phyloP scores from a whole-genome alignment of 1,140 invertebrate genomes.

The Mercenaria mercenaria region DNA sequence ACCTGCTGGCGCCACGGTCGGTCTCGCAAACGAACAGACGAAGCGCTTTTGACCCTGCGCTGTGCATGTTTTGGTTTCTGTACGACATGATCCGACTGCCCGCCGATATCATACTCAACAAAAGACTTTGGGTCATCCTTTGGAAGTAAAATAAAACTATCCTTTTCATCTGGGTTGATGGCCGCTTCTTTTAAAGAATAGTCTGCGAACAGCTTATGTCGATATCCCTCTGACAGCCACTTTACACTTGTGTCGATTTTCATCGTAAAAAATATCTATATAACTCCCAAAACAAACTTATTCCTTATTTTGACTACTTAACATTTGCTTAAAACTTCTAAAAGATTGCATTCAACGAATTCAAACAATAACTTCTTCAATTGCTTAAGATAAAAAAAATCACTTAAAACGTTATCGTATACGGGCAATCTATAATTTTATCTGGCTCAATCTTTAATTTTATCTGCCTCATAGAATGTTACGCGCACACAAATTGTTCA shows the following conservation, averaged over 20 bases:
- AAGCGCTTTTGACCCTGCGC: conserved; percentile 64
- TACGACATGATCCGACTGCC: conserved; percentile 36
- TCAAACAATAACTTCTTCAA: background rate
- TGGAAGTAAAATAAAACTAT: conserved; percentile 67
- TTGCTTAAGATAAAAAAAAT: background rate
- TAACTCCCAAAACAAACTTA: background rate
- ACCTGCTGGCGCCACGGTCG: conserved; percentile 37
- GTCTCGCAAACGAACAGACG: conserved; percentile 32
- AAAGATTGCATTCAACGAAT: background rate
- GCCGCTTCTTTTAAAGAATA: conserved; percentile 61
- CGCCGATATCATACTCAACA: conserved; percentile 60
- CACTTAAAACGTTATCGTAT: background rate
- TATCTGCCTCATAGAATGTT: background rate
- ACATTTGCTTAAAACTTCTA: background rate
- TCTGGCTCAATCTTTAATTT: background rate
- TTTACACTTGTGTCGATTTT: conserved; percentile 20
- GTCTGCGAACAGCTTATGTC: conserved; percentile 67
- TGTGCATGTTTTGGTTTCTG: conserved; percentile 29
- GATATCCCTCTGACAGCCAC: conserved; percentile 73
- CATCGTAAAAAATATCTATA: conserved; percentile 5
- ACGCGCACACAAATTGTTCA: background rate
- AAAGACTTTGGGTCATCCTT: conserved; percentile 65
- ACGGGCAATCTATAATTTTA: background rate
- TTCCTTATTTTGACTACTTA: background rate
- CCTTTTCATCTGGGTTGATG: conserved; percentile 62